Percentiles rank a stretch among this genome's conserved stretches.
These are phyloP conservation scores for Cabera pusaria DNA, from an alignment of 2,888 invertebrate species.

Conservation along the genomic window DNA sequence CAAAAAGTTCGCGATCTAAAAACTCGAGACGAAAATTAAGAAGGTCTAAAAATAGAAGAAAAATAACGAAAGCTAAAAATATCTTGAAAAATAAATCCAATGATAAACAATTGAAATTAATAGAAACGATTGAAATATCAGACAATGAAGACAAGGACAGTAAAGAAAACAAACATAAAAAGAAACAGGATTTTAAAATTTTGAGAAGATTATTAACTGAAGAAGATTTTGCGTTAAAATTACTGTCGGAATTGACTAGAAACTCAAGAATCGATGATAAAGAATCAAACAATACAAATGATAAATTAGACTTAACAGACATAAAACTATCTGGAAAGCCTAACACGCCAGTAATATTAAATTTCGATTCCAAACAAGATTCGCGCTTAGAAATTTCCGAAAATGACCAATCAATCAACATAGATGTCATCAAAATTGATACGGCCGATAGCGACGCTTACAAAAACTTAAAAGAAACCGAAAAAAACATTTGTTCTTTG, in stretches of 20 bases:
- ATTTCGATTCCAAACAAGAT: constrained; percentile 50
- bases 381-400: constrained; percentile 62
- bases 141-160: too few species aligned
- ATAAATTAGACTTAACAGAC: background rate
- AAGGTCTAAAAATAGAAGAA: too few species aligned
- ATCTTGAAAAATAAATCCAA: too few species aligned
- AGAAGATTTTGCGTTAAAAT: background rate
- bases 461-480: constrained; percentile 26
- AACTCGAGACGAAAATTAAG: too few species aligned
- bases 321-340: background rate
- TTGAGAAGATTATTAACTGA: background rate
- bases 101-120: too few species aligned
- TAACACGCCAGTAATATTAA: constrained; percentile 40
- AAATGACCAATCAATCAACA: constrained; percentile 49
- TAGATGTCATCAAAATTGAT: constrained; percentile 47
- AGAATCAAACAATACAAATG: constrained; percentile 5
- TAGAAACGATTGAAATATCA: background rate
- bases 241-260: background rate
- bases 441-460: constrained; percentile 17
- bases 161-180: background rate
- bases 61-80: too few species aligned
- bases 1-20: too few species aligned
- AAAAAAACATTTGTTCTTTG: constrained; percentile 43
- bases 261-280: background rate
- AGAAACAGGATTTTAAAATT: background rate